Percentiles rank a stretch among this genome's conserved stretches.
These are phyloP conservation scores for Lasioglossum calceatum DNA, from an alignment of 2,888 invertebrate genomes.

Conservation along the genomic window DNA sequence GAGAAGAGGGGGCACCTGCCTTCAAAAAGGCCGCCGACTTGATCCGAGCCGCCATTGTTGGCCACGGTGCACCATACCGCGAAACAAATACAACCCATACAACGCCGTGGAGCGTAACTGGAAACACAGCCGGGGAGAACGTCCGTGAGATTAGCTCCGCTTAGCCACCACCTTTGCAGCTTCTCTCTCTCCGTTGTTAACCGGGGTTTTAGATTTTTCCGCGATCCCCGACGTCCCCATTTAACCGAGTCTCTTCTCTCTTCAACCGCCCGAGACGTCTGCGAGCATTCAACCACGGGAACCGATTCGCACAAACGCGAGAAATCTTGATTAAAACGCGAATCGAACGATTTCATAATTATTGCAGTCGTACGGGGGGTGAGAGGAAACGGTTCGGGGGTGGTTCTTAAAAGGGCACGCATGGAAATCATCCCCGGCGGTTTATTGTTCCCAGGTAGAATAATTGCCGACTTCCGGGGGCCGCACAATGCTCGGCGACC, in stretches of 20 bases:
- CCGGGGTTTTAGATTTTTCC: slow-evolving; percentile 39
- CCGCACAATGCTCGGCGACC: slow-evolving; percentile 72
- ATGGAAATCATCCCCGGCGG: slow-evolving; percentile 74
- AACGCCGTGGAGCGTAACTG: slow-evolving; percentile 40
- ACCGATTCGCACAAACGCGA: neutral
- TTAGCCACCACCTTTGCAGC: slow-evolving; percentile 55
- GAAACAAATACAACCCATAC: slow-evolving; percentile 69
- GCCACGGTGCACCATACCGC: slow-evolving; percentile 67
- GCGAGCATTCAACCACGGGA: slow-evolving; percentile 20
- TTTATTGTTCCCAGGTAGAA: slow-evolving; percentile 71
- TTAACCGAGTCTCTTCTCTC: slow-evolving; percentile 33
- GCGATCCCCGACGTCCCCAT: slow-evolving; percentile 15
- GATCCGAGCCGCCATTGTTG: slow-evolving; percentile 65
- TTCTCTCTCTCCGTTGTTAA: slow-evolving; percentile 20
- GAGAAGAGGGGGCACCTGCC: slow-evolving; percentile 55
- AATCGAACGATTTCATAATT: slow-evolving; percentile 15
- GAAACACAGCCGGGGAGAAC: slow-evolving; percentile 15
- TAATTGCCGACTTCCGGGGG: slow-evolving; percentile 59
- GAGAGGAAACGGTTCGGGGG: neutral
- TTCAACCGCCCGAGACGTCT: slow-evolving; percentile 8
- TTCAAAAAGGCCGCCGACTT: slow-evolving; percentile 75
- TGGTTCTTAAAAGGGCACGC: slow-evolving; percentile 57
- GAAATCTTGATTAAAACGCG: neutral
- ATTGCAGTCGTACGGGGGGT: neutral
- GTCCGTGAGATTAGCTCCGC: slow-evolving; percentile 61